Evolutionary conservation across 2,797 vertebrate genomes (phyloP).

Genomic region (Bufotes viridis): DNA sequence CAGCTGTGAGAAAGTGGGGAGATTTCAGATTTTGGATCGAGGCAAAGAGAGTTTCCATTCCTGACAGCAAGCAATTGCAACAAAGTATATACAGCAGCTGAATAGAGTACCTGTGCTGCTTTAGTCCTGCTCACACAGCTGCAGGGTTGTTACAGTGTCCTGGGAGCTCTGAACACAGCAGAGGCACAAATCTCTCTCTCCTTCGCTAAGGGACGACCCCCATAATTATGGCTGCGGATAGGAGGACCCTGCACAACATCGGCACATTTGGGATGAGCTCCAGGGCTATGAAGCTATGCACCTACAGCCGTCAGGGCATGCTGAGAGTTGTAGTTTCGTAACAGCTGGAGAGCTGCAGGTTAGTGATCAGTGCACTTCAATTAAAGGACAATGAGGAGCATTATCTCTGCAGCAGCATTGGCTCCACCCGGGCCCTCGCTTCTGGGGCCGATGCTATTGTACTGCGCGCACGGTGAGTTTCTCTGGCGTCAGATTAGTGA

Average conservation of each 20-base stretch:
- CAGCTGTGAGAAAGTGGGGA: not conserved
- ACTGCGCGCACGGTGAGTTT: not conserved
- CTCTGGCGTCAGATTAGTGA: slow-evolving; percentile 26
- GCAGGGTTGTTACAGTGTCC: no score
- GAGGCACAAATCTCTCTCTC: no score
- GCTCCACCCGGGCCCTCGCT: not conserved
- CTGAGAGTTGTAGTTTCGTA: slow-evolving; percentile 9
- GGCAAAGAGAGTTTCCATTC: no score
- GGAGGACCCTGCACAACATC: not conserved
- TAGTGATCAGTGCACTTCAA: not conserved
- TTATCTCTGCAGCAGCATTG: not conserved
- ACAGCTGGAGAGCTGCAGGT: not conserved
- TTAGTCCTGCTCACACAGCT: not conserved
- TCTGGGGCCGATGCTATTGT: not conserved
- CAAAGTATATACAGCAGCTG: not conserved
- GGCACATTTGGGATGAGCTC: no score
- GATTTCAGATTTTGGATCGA: not conserved
- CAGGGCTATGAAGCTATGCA: not conserved
- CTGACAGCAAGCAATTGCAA: not conserved
- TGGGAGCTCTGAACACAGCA: no score
- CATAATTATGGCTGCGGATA: not conserved
- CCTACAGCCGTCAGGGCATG: not conserved
- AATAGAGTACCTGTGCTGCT: no score
- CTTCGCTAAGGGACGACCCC: no score
- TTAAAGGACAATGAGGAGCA: not conserved